Conservation (phyloP, 2,797 vertebrate genomes). For the Echeneis naucrates region DNA sequence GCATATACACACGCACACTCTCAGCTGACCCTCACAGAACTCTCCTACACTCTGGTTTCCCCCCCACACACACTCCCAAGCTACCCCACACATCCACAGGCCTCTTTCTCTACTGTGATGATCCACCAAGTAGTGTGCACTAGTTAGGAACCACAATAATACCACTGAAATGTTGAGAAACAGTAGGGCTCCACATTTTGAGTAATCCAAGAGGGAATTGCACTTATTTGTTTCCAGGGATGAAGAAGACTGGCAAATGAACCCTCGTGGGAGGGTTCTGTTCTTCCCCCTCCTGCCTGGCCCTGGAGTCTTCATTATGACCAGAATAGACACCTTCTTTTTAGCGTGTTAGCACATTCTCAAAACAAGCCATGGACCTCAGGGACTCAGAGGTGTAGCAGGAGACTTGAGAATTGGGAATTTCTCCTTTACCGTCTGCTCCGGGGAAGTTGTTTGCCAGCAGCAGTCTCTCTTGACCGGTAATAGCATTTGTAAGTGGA, state of each 20-base stretch:
- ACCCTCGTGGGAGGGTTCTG: constrained; percentile 76
- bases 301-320: constrained; percentile 85
- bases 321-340: constrained; percentile 84
- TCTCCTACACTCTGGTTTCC: constrained; percentile 30
- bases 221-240: constrained; percentile 81
- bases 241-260: constrained; percentile 85
- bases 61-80: constrained; percentile 27
- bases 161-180: constrained; percentile 57
- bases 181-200: constrained; percentile 66
- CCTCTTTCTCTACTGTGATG: constrained; percentile 46
- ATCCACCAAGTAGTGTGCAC: constrained; percentile 35
- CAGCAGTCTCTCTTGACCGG: constrained; percentile 67
- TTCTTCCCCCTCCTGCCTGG: constrained; percentile 64
- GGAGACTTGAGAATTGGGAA: constrained; percentile 66
- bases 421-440: constrained; percentile 61
- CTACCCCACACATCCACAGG: constrained; percentile 39
- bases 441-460: constrained; percentile 67
- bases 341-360: constrained; percentile 82
- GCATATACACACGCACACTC: constrained; percentile 34
- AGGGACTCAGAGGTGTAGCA: constrained; percentile 65
- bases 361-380: constrained; percentile 78
- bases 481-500: constrained; percentile 73
- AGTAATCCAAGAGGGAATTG: constrained; percentile 73
- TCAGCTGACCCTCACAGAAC: constrained; percentile 57
- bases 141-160: constrained; percentile 54